Evolutionary conservation across 1,140 invertebrate species (phyloP), one percentile per base, ranked within the genome.

Genomic region (Microplitis demolitor): DNA sequence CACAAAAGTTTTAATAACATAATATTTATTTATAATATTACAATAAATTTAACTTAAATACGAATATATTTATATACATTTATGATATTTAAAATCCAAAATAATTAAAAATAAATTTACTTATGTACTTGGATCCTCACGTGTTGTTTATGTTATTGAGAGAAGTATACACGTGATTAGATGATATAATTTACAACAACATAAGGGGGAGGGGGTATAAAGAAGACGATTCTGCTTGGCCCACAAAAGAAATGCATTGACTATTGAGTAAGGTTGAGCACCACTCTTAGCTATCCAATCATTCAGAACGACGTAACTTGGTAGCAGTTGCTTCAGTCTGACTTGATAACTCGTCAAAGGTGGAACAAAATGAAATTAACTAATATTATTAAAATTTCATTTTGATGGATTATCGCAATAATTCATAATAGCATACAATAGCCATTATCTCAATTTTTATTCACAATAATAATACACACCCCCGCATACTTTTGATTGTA

Each of bases 71-170:
- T 24, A 24, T 9, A 45, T 45, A 45, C 11, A 8, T 5, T 45
- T 45, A 45, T 45, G 6, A 45, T 45, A 45, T 45, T 9, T 45
- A 9, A 0, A 45, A 58, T 24, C 31, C 4, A n/a, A 4, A 11
- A 58, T n/a, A 58, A 31, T 58, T 33, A 5, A 31, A 58, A 24
- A 24, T 11, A 31, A 31, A 31, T 58, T 58, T 16, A 33, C 9
- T 16, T 31, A 31, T 31, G 53, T 16, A 24, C n/a, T 64, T 31
- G 69, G 74, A 69, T 72, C 60, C 77, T 83, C 82, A 83, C 82
- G 82, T 83, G 80, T 80, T 76, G 79, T 76, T 73, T 74, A 80
- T 81, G 78, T 78, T 71, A 64, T 73, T 72, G 31, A 45, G n/a
- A 50, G 54, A 24, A 67, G n/a, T 68, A 58, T 69, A 75, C 70